A percentile compares a stretch with the other conserved stretches of the same genome.
These are phyloP conservation scores for Agonopterix alstromeriana DNA, from an alignment of 2,888 invertebrate genomes.

Conservation along the genomic window DNA sequence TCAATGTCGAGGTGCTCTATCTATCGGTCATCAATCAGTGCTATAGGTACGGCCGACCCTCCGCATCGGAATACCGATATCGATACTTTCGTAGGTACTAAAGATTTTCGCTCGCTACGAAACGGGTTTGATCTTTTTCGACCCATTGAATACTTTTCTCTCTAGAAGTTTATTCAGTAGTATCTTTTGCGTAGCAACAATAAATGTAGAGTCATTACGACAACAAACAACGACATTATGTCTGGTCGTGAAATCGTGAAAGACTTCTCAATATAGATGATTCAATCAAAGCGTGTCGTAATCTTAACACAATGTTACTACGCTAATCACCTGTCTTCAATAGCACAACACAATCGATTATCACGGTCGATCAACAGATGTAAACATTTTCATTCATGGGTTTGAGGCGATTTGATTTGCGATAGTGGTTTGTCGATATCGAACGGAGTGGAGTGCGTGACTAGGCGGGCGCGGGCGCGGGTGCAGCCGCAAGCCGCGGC, in stretches of 20 bases:
- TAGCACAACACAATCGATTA: constrained; percentile 39
- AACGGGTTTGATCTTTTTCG: no score
- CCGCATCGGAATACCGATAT: no score
- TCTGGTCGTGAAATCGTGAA: no score
- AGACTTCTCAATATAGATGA: no score
- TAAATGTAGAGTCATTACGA: no score
- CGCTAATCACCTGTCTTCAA: constrained; percentile 38
- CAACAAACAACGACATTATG: no score
- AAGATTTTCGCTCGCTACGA: no score
- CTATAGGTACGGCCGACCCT: constrained; percentile 9
- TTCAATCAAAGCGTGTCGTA: background rate
- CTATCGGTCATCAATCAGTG: constrained; percentile 73
- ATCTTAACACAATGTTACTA: constrained; percentile 7
- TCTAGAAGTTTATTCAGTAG: no score
- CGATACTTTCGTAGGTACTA: no score
- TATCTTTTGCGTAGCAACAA: no score
- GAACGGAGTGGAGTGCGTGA: constrained; percentile 51
- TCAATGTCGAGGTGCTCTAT: constrained; percentile 64
- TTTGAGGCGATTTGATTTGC: background rate
- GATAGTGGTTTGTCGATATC: constrained; percentile 14
- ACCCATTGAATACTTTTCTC: no score
- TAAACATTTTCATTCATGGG: constrained; percentile 56
- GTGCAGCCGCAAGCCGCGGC: constrained; percentile 25
- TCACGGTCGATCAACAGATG: constrained; percentile 44
- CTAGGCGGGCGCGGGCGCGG: constrained; percentile 24